A percentile compares a stretch with the other conserved stretches of the same genome.
phyloP scores from a whole-genome alignment of 1,140 invertebrate species.

The Brachionus rubens region DNA sequence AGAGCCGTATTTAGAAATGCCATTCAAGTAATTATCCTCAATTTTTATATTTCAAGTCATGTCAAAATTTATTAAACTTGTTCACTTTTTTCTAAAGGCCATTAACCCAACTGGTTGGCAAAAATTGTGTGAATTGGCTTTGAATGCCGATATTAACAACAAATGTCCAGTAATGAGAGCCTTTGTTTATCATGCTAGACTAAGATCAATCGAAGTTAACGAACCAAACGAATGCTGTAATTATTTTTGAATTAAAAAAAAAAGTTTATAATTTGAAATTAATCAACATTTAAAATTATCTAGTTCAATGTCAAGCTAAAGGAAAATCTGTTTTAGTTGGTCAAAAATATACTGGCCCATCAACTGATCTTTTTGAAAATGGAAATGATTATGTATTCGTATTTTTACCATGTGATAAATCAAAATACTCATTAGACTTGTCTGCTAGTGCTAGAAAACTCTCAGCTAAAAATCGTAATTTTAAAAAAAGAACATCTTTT shows the following conservation, averaged over 20 bases:
- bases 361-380: neutral
- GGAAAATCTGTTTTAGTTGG: neutral
- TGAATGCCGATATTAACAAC: constrained; percentile 3
- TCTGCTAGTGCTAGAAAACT: neutral
- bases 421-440: constrained; percentile 16
- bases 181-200: constrained; percentile 21
- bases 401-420: constrained; percentile 35
- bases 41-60: neutral
- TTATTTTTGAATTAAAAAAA: neutral
- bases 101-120: constrained; percentile 31
- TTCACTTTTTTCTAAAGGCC: neutral
- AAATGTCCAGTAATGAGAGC: constrained; percentile 33
- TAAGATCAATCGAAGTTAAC: constrained; percentile 2
- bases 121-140: constrained; percentile 11
- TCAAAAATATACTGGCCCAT: neutral
- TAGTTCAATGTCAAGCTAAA: constrained; percentile 16
- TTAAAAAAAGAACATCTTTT: neutral
- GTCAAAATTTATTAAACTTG: no score
- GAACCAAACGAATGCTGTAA: constrained; percentile 45
- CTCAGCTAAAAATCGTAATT: neutral
- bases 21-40: neutral
- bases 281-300: no score
- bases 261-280: no score
- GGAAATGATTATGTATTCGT: constrained; percentile 40
- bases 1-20: constrained; percentile 10